Conservation (phyloP, 2,888 invertebrate genomes). For the Alsophila aescularia region DNA sequence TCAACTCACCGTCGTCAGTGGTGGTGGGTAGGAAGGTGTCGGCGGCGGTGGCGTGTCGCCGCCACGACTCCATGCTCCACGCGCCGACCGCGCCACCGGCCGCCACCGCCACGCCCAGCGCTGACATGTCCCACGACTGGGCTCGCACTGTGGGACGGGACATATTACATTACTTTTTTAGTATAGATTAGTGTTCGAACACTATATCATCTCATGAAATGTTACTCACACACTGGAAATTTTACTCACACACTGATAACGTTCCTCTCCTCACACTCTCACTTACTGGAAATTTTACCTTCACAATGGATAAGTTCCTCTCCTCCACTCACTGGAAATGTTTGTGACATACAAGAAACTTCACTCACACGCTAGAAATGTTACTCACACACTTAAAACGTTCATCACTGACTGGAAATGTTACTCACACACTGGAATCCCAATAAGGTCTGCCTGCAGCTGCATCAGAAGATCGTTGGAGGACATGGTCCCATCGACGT, state of each 20-base stretch:
- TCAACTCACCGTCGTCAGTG: constrained; percentile 87
- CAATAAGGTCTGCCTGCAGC: constrained; percentile 96
- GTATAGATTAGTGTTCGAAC: too few species aligned
- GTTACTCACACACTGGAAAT: not conserved
- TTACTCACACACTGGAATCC: constrained; percentile 92
- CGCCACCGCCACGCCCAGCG: constrained; percentile 96
- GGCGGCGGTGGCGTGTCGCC: constrained; percentile 79
- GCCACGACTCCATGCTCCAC: constrained; percentile 66
- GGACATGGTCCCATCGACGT: constrained; percentile 98
- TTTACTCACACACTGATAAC: constrained; percentile 87
- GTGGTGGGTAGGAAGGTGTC: constrained; percentile 94
- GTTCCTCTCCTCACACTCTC: too few species aligned
- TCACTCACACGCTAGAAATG: not conserved
- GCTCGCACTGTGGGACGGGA: constrained; percentile 89
- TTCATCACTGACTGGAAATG: not conserved
- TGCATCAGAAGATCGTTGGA: constrained; percentile 97
- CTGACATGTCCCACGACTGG: constrained; percentile 94
- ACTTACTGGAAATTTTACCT: constrained; percentile 50
- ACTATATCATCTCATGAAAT: too few species aligned
- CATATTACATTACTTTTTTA: not conserved
- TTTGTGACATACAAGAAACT: not conserved
- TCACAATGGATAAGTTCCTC: constrained; percentile 86
- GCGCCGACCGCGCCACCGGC: constrained; percentile 91
- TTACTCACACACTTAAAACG: not conserved
- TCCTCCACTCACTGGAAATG: too few species aligned